Evolutionary conservation across 2,113 vertebrate genomes (phyloP).

Genomic region (Astatoreochromis straeleni): DNA sequence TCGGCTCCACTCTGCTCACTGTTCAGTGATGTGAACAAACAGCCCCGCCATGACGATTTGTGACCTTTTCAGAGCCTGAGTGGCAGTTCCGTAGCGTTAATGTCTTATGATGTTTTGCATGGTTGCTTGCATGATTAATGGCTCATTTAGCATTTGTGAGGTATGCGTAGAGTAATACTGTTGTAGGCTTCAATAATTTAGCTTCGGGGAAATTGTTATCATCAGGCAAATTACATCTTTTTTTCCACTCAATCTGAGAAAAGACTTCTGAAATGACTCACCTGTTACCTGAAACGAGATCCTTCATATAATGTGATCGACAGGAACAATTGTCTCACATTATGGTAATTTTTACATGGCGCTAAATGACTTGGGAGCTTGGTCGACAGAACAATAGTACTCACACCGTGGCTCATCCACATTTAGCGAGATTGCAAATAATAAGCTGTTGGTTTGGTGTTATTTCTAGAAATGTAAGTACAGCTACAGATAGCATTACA

Average conservation of each 20-base stretch:
- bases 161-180: background rate
- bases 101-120: background rate
- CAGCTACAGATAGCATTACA: background rate
- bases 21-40: constrained; percentile 42
- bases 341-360: background rate
- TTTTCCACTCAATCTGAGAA: background rate
- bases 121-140: constrained; percentile 14
- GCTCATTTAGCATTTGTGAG: background rate
- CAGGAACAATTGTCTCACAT: background rate
- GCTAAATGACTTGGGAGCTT: background rate
- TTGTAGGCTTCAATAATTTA: background rate
- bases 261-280: background rate
- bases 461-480: background rate
- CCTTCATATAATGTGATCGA: background rate
- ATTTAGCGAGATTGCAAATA: background rate
- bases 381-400: background rate
- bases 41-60: background rate
- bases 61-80: constrained; percentile 42
- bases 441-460: background rate
- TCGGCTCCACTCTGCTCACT: constrained; percentile 17
- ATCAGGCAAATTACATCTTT: background rate
- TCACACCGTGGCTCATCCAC: background rate
- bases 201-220: background rate
- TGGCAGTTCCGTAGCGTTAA: background rate
- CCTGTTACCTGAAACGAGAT: background rate